Conservation (phyloP, 2,113 vertebrate species). For the Natator depressus region DNA sequence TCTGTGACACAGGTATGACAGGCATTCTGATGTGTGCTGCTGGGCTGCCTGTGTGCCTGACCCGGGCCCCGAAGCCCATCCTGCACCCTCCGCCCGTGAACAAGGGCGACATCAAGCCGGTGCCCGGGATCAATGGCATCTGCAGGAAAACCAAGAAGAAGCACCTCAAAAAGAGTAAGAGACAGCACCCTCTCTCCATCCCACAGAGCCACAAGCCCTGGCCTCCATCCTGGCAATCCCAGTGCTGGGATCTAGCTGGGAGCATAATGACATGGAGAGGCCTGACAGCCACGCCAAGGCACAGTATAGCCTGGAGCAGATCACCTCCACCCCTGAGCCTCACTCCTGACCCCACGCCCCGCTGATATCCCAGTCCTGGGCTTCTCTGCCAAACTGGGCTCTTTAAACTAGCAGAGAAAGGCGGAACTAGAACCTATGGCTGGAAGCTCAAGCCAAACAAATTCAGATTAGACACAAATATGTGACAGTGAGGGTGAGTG, state of each 20-base stretch:
- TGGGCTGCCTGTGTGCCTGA: constrained; percentile 94
- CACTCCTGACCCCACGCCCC: not conserved
- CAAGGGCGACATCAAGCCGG: constrained; percentile 95
- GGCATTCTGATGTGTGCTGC: constrained; percentile 96
- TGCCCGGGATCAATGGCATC: constrained; percentile 90
- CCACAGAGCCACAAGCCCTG: fast-evolving
- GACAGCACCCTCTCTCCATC: fast-evolving
- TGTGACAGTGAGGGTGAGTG: not conserved
- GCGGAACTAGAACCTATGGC: not conserved
- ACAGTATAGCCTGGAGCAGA: not conserved
- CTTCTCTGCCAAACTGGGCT: not conserved
- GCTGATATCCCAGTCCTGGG: not conserved
- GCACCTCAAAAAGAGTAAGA: constrained; percentile 92
- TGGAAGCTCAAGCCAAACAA: not conserved
- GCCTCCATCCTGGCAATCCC: not conserved
- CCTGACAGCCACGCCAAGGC: not conserved
- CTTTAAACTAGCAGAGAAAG: not conserved
- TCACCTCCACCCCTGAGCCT: not conserved
- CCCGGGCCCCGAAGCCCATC: constrained; percentile 93
- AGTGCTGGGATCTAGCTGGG: not conserved
- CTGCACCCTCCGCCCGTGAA: constrained; percentile 94
- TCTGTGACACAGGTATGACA: constrained; percentile 88
- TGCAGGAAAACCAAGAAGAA: constrained; percentile 98
- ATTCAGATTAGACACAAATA: not conserved
- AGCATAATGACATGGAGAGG: too few relatives aligned